Evolutionary conservation across 2,888 invertebrate genomes (phyloP).

Genomic region (Boloria euphrosyne): DNA sequence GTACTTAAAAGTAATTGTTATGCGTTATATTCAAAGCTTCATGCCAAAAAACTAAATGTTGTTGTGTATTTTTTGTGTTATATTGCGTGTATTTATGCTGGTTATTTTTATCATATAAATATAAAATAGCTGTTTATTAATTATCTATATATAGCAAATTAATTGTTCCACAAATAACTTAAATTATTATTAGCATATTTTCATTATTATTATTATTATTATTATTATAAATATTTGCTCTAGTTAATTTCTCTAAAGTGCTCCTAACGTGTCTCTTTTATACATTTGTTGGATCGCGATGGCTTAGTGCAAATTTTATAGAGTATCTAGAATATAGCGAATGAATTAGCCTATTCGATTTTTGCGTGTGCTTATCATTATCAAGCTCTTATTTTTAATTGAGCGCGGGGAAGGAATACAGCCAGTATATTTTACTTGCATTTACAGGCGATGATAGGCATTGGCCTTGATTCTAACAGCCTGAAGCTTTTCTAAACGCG

Average conservation of each 20-base stretch:
- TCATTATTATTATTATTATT: slow-evolving; percentile 13
- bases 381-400: slow-evolving; percentile 48
- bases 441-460: slow-evolving; percentile 55
- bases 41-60: slow-evolving; percentile 44
- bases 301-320: slow-evolving; percentile 44
- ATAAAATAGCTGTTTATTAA: slow-evolving; percentile 26
- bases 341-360: slow-evolving; percentile 45
- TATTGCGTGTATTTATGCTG: slow-evolving; percentile 25
- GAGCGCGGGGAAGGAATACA: slow-evolving; percentile 46
- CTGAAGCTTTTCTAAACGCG: slow-evolving; percentile 64
- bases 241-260: slow-evolving; percentile 27
- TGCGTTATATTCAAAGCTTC: slow-evolving; percentile 49
- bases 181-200: slow-evolving; percentile 19
- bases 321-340: slow-evolving; percentile 41
- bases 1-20: slow-evolving; percentile 39
- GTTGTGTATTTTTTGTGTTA: slow-evolving; percentile 33
- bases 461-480: slow-evolving; percentile 50
- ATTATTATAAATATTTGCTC: slow-evolving; percentile 15
- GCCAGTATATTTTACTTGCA: slow-evolving; percentile 52
- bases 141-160: slow-evolving; percentile 16
- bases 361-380: slow-evolving; percentile 47
- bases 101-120: slow-evolving; percentile 12
- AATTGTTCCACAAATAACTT: slow-evolving; percentile 14
- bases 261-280: slow-evolving; percentile 36
- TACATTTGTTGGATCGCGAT: slow-evolving; percentile 30